A percentile compares a stretch with the other conserved stretches of the same genome.
phyloP scores from a whole-genome alignment of 1,140 invertebrate genomes.

The Drosophila fuyamai region DNA sequence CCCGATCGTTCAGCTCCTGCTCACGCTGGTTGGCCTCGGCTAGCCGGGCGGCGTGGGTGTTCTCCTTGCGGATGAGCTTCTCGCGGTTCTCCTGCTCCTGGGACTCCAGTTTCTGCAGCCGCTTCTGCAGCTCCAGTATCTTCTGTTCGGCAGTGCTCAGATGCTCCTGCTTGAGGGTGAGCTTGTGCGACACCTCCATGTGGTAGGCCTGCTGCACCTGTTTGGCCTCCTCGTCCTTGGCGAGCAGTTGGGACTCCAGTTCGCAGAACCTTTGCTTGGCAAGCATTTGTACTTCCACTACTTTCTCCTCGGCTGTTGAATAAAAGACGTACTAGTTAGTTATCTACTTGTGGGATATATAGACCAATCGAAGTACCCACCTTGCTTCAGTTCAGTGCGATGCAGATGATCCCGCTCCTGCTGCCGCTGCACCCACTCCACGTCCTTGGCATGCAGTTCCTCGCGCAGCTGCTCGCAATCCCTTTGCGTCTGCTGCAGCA shows the following conservation, averaged over 20 bases:
- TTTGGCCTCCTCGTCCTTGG: slow-evolving; percentile 63
- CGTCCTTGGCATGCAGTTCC: slow-evolving; percentile 85
- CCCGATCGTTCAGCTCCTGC: slow-evolving; percentile 66
- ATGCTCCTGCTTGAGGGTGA: slow-evolving; percentile 62
- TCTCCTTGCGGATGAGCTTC: slow-evolving; percentile 61
- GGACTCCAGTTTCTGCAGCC: slow-evolving; percentile 61
- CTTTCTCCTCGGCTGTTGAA: slow-evolving; percentile 62
- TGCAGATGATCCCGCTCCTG: slow-evolving; percentile 65
- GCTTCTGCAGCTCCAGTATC: slow-evolving; percentile 69
- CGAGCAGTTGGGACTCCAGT: slow-evolving; percentile 64
- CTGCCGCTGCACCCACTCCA: slow-evolving; percentile 65
- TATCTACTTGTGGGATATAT: too few relatives aligned
- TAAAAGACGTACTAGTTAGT: background rate
- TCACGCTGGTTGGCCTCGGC: slow-evolving; percentile 68
- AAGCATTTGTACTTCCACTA: slow-evolving; percentile 66
- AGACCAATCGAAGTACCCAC: slow-evolving; percentile 24
- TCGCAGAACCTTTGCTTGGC: slow-evolving; percentile 66
- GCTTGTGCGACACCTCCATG: slow-evolving; percentile 59
- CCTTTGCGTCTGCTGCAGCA: slow-evolving; percentile 86
- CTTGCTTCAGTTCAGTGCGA: slow-evolving; percentile 72
- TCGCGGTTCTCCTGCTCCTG: slow-evolving; percentile 76
- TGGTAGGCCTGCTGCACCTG: slow-evolving; percentile 66
- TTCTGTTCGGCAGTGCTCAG: slow-evolving; percentile 53
- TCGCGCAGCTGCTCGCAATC: slow-evolving; percentile 86
- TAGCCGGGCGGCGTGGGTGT: slow-evolving; percentile 52